A percentile compares a stretch with the other conserved stretches of the same genome.
phyloP scores from a whole-genome alignment of 2,797 vertebrate genomes.

The Coracias cyanogaster region DNA sequence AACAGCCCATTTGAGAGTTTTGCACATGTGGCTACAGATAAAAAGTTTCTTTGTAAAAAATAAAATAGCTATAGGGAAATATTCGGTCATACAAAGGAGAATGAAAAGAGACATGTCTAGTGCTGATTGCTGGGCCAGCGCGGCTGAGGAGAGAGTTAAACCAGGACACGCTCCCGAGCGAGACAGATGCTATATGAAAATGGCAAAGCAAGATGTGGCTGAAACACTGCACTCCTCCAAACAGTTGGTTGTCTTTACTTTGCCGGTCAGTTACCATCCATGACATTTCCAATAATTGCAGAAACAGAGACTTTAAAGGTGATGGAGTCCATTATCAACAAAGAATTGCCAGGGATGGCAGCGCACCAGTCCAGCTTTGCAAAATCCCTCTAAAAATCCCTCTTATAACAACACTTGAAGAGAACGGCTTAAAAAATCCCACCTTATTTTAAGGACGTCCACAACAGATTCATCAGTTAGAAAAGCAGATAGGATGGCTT shows the following conservation, averaged over 20 bases:
- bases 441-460: slow-evolving; percentile 20
- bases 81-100: neutral
- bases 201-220: neutral
- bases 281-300: slow-evolving; percentile 59
- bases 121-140: neutral
- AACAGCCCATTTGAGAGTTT: slow-evolving; percentile 61
- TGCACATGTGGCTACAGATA: slow-evolving; percentile 57
- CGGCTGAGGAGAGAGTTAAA: slow-evolving; percentile 38
- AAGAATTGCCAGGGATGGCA: slow-evolving; percentile 61
- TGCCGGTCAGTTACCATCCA: slow-evolving; percentile 6
- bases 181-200: slow-evolving; percentile 16
- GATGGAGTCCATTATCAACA: slow-evolving; percentile 66
- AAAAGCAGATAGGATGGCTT: neutral
- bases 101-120: slow-evolving; percentile 7
- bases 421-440: slow-evolving; percentile 22
- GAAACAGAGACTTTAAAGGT: slow-evolving; percentile 40
- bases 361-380: slow-evolving; percentile 7
- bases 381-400: slow-evolving; percentile 15
- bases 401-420: slow-evolving; percentile 31
- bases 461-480: neutral
- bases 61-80: slow-evolving; percentile 54
- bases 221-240: neutral
- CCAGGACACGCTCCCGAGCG: slow-evolving; percentile 1
- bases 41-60: slow-evolving; percentile 61
- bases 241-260: slow-evolving; percentile 52